Evolutionary conservation across 2,797 vertebrate genomes (phyloP).

Genomic region (Xenops minutus): DNA sequence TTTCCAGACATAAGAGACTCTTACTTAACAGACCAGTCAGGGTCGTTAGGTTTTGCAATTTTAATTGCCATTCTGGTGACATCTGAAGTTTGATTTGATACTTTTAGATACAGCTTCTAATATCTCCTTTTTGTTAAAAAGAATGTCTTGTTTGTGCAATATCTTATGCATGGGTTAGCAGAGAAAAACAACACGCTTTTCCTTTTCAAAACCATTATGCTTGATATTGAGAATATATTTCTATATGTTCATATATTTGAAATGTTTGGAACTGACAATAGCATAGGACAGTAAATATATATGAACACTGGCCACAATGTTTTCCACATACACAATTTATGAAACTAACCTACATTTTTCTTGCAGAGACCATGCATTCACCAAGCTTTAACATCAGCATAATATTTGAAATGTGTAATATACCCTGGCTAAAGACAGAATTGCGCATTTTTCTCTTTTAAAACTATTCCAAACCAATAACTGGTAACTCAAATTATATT

Average conservation of each 20-base stretch:
- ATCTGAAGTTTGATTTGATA: neutral
- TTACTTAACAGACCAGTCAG: neutral
- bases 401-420: neutral
- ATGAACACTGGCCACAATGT: neutral
- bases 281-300: neutral
- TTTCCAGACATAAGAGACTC: neutral
- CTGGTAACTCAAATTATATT: neutral
- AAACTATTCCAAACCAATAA: neutral
- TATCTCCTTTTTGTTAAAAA: neutral
- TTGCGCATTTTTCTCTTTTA: neutral
- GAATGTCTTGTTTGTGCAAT: neutral
- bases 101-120: neutral
- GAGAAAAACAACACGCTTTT: neutral
- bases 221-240: neutral
- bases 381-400: neutral
- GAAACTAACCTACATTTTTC: neutral
- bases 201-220: neutral
- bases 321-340: neutral
- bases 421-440: neutral
- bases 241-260: neutral
- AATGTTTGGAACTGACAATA: neutral
- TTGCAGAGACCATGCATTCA: neutral
- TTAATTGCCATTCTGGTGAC: neutral
- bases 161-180: neutral
- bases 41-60: neutral